A percentile compares a stretch with the other conserved stretches of the same genome.
Conservation (phyloP, 2,113 vertebrate species). For the Dissostichus mawsoni region DNA sequence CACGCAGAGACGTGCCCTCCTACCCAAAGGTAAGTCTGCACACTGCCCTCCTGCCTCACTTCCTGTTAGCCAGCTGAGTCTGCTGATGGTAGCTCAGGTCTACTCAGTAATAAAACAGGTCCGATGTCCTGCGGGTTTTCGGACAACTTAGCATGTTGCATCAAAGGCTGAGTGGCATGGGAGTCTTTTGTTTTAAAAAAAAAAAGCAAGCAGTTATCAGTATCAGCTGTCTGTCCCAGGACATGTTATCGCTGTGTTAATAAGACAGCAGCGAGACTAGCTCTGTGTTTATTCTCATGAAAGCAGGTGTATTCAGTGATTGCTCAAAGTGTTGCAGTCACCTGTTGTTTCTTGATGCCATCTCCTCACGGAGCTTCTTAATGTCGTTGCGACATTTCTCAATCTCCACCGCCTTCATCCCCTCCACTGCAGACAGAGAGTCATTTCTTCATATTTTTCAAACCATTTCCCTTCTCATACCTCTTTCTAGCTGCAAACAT, state of each 20-base stretch:
- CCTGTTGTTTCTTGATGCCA: constrained; percentile 91
- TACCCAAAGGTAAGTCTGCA: constrained; percentile 88
- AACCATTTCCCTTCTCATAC: neutral
- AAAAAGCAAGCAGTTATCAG: too few relatives aligned
- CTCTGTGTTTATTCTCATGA: neutral
- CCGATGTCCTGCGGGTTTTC: too few relatives aligned
- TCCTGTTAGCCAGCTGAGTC: neutral
- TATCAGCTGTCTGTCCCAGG: neutral
- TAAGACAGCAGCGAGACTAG: neutral
- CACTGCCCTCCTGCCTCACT: neutral
- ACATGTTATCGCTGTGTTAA: neutral
- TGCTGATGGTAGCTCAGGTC: neutral
- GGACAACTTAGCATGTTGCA: too few relatives aligned
- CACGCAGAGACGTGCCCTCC: constrained; percentile 87
- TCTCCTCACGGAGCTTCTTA: constrained; percentile 92
- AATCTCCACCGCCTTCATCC: constrained; percentile 94
- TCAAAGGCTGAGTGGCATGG: neutral
- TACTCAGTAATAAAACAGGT: too few relatives aligned
- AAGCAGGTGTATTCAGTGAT: neutral
- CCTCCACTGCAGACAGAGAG: constrained; percentile 89
- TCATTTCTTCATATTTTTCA: neutral
- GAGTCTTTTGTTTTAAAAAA: too few relatives aligned
- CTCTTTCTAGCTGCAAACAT: neutral
- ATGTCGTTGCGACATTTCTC: constrained; percentile 96
- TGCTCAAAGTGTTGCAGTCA: constrained; percentile 53